Evolutionary conservation across 2,113 vertebrate genomes (phyloP), one percentile per base, ranked within the genome.

Genomic region (Lycocorax pyrrhopterus): DNA sequence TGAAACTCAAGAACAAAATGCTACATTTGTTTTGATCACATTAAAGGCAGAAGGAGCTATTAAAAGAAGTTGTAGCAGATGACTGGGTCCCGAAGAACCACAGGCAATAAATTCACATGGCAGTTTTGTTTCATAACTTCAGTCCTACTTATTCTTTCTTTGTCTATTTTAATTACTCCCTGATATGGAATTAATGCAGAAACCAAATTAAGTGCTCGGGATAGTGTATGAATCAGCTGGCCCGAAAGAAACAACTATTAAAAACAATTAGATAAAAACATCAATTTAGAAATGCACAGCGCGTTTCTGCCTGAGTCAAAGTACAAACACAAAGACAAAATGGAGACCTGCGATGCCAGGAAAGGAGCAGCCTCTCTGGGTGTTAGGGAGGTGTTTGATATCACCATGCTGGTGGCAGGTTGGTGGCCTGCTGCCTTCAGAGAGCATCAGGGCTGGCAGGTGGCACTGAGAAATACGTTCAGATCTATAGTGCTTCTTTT

Each of bases 1-100:
- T 6, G 60, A 20, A 89, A 84, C 49, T 72, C 73, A 32, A 44
- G 74, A 95, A 83, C 62, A 83, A 96, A 94, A 91, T 0, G n/a
- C 78, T 89, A 71, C 89, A 80, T 93, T 94, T 94, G 84, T 93
- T 95, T 79, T 89, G 91, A 91, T 80, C 52, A 17, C 68, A 90
- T 89, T 97, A 77, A 87, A 97, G 68, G 87, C 81, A 88, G 84
- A 95, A 79, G 26, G 33, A 78, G 87, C 93, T 97, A 96, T 95
- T 95, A 94, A 92, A 97, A 94, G 94, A 87, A 96, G 67, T 81
- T 62, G 79, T n/a, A 90, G 93, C 95, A 93, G 93, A 94, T 93
- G 95, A 97, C 93, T 89, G 74, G 52, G 53, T 91, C 87, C 43
- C 3, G 0, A 69, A 94, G 86, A 93, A 92, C 82, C 93, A 92